These are phyloP conservation scores for Hirundo rustica DNA, from an alignment of 2,797 vertebrate genomes.

Conservation along the genomic window DNA sequence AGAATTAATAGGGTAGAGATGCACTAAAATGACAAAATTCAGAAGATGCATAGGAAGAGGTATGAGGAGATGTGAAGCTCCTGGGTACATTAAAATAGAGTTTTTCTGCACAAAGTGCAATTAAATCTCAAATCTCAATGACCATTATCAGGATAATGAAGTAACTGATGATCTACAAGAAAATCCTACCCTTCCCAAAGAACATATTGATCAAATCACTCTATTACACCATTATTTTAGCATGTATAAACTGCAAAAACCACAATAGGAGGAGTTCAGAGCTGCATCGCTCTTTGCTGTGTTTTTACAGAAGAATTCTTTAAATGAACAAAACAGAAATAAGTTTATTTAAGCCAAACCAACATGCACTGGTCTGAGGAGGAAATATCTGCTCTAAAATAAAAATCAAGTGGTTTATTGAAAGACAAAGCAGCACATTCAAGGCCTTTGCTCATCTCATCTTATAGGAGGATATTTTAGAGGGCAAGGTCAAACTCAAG, in stretches of 20 bases:
- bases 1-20: fast-evolving
- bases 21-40: not conserved
- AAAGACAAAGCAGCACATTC: not conserved
- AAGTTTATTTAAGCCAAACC: not conserved
- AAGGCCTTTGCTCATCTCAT: not conserved
- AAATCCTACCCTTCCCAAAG: not conserved
- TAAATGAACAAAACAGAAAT: not conserved
- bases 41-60: not conserved
- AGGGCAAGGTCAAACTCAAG: not conserved
- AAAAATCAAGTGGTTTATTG: not conserved
- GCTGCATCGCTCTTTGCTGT: not conserved
- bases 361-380: not conserved
- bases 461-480: not conserved
- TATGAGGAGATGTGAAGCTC: not conserved
- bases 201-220: not conserved
- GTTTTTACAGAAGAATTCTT: not conserved
- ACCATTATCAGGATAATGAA: not conserved
- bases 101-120: not conserved
- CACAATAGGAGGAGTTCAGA: not conserved
- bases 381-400: not conserved
- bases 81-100: fast-evolving
- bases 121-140: not conserved
- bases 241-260: not conserved
- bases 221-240: not conserved
- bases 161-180: not conserved